Evolutionary conservation across 2,797 vertebrate species (phyloP).

Genomic region (Zalophus californianus): DNA sequence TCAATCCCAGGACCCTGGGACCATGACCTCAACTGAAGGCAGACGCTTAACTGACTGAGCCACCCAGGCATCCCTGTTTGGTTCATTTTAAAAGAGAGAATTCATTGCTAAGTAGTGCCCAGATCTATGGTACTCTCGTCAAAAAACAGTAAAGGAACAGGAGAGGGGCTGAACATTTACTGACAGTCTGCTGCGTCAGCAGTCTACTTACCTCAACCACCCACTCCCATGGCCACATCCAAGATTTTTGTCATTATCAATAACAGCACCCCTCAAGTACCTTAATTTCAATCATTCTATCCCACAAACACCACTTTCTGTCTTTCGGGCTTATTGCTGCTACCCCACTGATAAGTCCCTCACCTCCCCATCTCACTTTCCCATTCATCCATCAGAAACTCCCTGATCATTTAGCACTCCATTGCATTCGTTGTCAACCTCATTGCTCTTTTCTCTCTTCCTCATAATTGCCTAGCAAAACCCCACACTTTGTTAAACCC

Average conservation of each 20-base stretch:
- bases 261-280: not conserved
- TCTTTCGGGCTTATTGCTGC: constrained; percentile 14
- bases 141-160: constrained; percentile 5
- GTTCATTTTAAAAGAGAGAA: constrained; percentile 44
- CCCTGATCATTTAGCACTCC: not conserved
- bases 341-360: not conserved
- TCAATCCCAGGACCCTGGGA: too few relatives aligned
- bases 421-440: not conserved
- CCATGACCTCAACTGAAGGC: too few relatives aligned
- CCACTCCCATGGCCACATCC: not conserved
- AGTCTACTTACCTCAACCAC: constrained; percentile 10
- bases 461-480: constrained; percentile 17
- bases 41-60: too few relatives aligned
- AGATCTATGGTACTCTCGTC: constrained; percentile 6
- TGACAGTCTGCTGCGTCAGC: not conserved
- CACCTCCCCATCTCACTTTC: not conserved
- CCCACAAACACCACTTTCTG: not conserved
- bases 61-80: not conserved
- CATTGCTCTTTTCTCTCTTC: not conserved
- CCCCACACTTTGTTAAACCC: not conserved
- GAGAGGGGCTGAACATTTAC: not conserved
- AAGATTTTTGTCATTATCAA: constrained; percentile 45
- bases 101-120: not conserved
- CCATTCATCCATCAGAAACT: not conserved
- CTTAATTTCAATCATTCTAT: constrained; percentile 43